A percentile compares a stretch with the other conserved stretches of the same genome.
Evolutionary conservation across 1,140 invertebrate species (phyloP).

Genomic region (Nephotettix cincticeps): DNA sequence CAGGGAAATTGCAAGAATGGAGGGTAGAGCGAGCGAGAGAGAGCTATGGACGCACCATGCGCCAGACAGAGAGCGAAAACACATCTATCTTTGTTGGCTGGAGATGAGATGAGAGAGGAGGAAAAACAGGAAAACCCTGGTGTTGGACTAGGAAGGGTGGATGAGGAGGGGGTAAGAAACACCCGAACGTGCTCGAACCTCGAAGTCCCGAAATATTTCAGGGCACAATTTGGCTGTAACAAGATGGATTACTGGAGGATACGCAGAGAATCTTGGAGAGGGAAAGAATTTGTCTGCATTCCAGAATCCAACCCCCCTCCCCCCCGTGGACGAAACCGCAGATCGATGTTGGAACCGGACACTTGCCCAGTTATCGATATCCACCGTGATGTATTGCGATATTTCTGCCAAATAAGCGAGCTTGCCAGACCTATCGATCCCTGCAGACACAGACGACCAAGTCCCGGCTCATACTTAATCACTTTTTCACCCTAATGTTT

Average conservation of each 20-base stretch:
- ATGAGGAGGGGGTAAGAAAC: neutral
- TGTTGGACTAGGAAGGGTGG: neutral
- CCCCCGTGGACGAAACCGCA: neutral
- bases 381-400: too few species aligned
- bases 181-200: neutral
- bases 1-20: conserved; percentile 56
- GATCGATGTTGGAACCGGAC: too few species aligned
- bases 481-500: too few species aligned
- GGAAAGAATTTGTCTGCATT: conserved; percentile 31
- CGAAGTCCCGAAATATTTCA: neutral
- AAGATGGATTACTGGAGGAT: conserved; percentile 24
- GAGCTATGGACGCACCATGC: neutral
- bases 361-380: too few species aligned
- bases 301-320: neutral
- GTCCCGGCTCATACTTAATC: too few species aligned
- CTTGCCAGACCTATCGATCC: too few species aligned
- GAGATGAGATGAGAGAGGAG: conserved; percentile 26
- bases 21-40: conserved; percentile 37
- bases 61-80: conserved; percentile 7
- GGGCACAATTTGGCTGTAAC: conserved; percentile 23
- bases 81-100: conserved; percentile 24
- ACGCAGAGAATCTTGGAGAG: conserved; percentile 23
- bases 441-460: too few species aligned
- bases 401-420: too few species aligned
- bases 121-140: neutral